Evolutionary conservation across 2,797 vertebrate species (phyloP).

Genomic region (Mormyrus proboscirostris): DNA sequence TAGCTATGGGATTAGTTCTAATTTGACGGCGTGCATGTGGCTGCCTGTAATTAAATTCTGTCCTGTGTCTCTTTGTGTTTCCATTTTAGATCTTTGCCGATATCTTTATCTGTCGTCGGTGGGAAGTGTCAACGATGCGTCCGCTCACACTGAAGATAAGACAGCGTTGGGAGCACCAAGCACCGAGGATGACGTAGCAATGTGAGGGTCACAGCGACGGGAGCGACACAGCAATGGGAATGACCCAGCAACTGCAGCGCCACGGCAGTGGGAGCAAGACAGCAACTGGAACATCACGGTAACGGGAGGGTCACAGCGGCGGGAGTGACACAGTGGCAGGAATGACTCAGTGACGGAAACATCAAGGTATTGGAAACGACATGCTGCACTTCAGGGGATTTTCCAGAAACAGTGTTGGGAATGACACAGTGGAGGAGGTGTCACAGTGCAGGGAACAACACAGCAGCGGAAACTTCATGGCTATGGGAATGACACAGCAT

Average conservation of each 20-base stretch:
- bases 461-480: neutral
- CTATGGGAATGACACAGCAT: neutral
- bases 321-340: neutral
- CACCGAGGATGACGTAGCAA: neutral
- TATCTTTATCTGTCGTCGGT: constrained; percentile 23
- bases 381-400: neutral
- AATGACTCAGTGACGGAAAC: neutral
- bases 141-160: neutral
- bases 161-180: neutral
- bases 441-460: neutral
- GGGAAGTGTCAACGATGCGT: neutral
- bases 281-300: neutral
- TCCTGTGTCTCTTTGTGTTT: constrained; percentile 32
- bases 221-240: neutral
- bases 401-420: neutral
- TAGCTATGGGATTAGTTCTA: constrained; percentile 51
- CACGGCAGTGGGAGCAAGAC: neutral
- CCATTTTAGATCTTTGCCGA: constrained; percentile 24
- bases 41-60: constrained; percentile 46
- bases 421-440: neutral
- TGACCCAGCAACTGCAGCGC: too few relatives aligned
- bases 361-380: neutral
- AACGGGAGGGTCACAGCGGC: too few relatives aligned
- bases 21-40: constrained; percentile 50
- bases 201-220: neutral